Base-by-base conservation (phyloP, 35 echinoderm and acorn worm genomes). In the Anneissia japonica region DNA sequence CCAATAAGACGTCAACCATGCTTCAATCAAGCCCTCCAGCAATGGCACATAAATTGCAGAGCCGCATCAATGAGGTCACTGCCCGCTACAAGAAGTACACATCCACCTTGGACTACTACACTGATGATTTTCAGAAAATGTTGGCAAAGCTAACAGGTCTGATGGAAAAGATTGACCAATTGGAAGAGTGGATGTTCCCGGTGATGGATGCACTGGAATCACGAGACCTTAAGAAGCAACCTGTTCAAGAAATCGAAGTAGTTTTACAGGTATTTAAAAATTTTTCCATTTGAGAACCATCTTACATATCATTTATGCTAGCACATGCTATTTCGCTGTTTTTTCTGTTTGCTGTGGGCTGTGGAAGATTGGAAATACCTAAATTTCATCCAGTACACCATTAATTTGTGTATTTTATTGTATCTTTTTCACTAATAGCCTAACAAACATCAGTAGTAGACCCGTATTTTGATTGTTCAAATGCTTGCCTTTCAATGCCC, bases 161-260 rank as follows among this genome's bases (percentile, higher is more conserved):
- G 77, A 81, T 91, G 83, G 96, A 99, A 4, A 89, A 99, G n/a
- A 87, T 99, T 26, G 96, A 99, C 46, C 46, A 90, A 1, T 55
- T 99, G 78, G 96, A 99, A 79, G 96, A 99, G 38, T 99, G 96
- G 96, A 46, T 99, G 31, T 93, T 99, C 80, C 92, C 96, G 13
- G 80, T 90, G 4, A 37, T 99, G 5, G 90, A 99, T 73, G 83
- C 84, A 0, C 80, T 99, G 77, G 96, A 99, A 76, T 99, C 96
- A 0, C 85, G 82, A 37, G 92, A 99, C 30, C 84, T 99, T 33
- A 99, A 93, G 83, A 94, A 91, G 55, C 89, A 91, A 81, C 78
- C 85, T 30, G 87, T 99, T 10, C 92, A 93, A 3, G 92, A 99
- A 38, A 91, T 99, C 38, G 96, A 91, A 64, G 85, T 83, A n/a